Conservation (phyloP, 1,140 invertebrate species). For the Brachionus angularis region DNA sequence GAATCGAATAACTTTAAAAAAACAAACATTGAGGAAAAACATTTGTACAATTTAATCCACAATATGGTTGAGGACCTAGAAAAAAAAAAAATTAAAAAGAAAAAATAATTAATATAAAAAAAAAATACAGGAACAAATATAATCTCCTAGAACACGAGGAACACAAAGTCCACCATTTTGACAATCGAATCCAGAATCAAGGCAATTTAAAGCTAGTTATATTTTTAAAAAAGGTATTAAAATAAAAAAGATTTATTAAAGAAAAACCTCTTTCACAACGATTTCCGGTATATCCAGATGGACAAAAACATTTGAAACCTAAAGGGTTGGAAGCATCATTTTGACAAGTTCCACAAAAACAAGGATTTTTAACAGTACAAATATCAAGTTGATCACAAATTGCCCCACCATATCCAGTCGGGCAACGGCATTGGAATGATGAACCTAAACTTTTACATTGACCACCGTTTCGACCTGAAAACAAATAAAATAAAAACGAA, state of each 20-base stretch:
- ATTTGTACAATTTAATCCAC: conserved; percentile 33
- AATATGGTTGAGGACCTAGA: conserved; percentile 42
- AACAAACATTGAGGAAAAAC: conserved; percentile 34
- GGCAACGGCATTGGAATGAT: conserved; percentile 5
- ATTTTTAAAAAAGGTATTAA: too few relatives aligned
- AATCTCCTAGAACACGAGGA: conserved; percentile 33
- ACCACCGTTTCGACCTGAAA: conserved; percentile 26
- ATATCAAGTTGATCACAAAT: conserved; percentile 40
- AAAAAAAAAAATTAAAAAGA: too few relatives aligned
- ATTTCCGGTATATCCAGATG: background rate
- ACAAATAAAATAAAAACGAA: too few relatives aligned
- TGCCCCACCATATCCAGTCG: conserved; percentile 19
- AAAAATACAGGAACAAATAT: conserved; percentile 42
- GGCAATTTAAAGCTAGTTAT: conserved; percentile 7
- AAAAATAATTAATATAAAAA: too few relatives aligned
- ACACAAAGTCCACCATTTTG: conserved; percentile 43
- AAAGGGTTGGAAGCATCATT: conserved; percentile 31
- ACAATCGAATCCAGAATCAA: conserved; percentile 32
- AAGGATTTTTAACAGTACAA: conserved; percentile 33
- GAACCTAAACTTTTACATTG: background rate
- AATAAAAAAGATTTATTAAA: too few relatives aligned
- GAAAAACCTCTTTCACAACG: background rate
- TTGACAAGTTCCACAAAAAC: conserved; percentile 41
- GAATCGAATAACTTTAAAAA: background rate
- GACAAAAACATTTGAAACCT: conserved; percentile 42